Percentiles rank a stretch among this genome's conserved stretches.
Evolutionary conservation across 2,113 vertebrate species (phyloP).

Genomic region (Heterotis niloticus): DNA sequence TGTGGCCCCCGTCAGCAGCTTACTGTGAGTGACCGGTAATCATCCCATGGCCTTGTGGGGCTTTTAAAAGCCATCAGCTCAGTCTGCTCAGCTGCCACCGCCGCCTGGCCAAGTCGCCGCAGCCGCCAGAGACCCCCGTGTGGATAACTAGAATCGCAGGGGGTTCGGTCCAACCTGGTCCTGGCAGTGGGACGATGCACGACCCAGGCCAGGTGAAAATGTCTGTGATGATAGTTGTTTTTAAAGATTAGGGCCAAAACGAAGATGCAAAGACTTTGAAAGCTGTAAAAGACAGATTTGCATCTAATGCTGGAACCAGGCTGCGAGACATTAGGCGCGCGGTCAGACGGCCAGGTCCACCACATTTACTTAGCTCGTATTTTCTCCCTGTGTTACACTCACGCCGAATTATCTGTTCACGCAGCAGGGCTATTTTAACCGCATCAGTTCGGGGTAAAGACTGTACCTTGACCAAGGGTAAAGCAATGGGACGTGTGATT

Average conservation of each 20-base stretch:
- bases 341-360: too few relatives aligned
- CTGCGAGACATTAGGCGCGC: neutral
- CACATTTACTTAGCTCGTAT: too few relatives aligned
- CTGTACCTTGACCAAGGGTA: too few relatives aligned
- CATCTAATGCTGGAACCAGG: too few relatives aligned
- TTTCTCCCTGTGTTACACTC: too few relatives aligned
- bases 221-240: constrained; percentile 59
- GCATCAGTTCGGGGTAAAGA: too few relatives aligned
- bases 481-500: too few relatives aligned
- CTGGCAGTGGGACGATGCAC: neutral
- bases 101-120: constrained; percentile 42
- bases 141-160: constrained; percentile 38
- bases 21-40: constrained; percentile 47
- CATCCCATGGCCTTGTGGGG: constrained; percentile 45
- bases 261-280: constrained; percentile 73
- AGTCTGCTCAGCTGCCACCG: constrained; percentile 40
- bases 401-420: too few relatives aligned
- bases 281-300: constrained; percentile 75
- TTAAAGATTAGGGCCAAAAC: constrained; percentile 68
- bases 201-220: too few relatives aligned
- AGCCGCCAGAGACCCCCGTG: constrained; percentile 50
- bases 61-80: constrained; percentile 63
- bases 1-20: constrained; percentile 44
- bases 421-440: too few relatives aligned
- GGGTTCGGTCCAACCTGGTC: neutral